Conservation (phyloP, 2,113 vertebrate genomes). For the Anguilla japonica region DNA sequence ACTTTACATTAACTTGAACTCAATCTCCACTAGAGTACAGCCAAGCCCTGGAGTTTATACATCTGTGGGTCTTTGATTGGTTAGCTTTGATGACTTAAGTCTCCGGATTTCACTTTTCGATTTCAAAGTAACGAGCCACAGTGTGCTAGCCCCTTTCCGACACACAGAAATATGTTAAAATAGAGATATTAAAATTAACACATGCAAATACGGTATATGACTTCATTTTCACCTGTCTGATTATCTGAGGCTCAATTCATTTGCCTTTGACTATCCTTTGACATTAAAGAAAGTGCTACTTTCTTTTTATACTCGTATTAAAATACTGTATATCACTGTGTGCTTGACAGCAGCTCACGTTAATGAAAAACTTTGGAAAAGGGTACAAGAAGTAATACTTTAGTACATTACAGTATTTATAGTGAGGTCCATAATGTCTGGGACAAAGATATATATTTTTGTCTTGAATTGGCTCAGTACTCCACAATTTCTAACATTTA, state of each 20-base stretch:
- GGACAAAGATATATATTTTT: too few relatives aligned
- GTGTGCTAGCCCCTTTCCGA: background rate
- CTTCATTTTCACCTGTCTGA: background rate
- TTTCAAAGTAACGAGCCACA: background rate
- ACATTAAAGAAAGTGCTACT: background rate
- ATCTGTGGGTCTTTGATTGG: constrained; percentile 2
- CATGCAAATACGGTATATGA: background rate
- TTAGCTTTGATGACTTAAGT: background rate
- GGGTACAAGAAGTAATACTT: too few relatives aligned
- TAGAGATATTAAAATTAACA: background rate
- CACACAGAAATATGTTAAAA: too few relatives aligned
- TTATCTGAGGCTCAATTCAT: background rate
- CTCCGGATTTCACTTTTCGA: background rate
- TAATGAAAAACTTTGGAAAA: too few relatives aligned
- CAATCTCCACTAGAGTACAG: background rate
- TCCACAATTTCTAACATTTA: too few relatives aligned
- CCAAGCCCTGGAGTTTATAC: background rate
- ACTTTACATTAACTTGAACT: background rate
- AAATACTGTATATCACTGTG: background rate
- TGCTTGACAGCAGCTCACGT: too few relatives aligned
- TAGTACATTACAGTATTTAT: too few relatives aligned
- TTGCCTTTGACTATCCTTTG: background rate
- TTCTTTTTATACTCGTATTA: background rate
- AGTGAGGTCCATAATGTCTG: too few relatives aligned
- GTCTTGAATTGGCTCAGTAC: too few relatives aligned